phyloP scores from a whole-genome alignment of 2,888 invertebrate species.

The Gonocerus acuteangulatus region DNA sequence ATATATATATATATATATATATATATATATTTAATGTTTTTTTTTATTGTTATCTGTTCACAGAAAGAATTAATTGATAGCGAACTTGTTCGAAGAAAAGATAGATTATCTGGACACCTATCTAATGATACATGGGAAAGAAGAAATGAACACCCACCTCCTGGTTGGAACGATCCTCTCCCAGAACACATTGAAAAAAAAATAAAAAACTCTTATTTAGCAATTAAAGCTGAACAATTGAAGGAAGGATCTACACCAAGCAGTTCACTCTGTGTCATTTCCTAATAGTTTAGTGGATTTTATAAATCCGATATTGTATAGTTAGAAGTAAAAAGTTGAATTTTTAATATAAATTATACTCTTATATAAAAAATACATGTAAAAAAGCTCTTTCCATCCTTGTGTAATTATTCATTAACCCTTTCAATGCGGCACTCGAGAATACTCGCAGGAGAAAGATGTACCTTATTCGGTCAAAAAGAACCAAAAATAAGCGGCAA shows the following conservation, averaged over 20 bases:
- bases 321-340: too few species aligned
- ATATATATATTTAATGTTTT: background rate
- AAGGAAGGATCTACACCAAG: constrained; percentile 42
- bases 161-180: constrained; percentile 71
- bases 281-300: constrained; percentile 16
- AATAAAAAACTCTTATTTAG: constrained; percentile 59
- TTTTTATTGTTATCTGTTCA: background rate
- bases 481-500: too few species aligned
- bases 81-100: constrained; percentile 57
- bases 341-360: too few species aligned
- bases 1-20: too few species aligned
- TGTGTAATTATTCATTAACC: too few species aligned
- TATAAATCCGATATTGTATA: background rate
- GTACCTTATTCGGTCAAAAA: too few species aligned
- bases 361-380: too few species aligned
- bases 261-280: constrained; percentile 25
- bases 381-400: too few species aligned
- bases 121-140: constrained; percentile 73
- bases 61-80: constrained; percentile 61
- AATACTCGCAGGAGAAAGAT: too few species aligned
- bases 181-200: constrained; percentile 66
- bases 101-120: constrained; percentile 59
- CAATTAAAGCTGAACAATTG: constrained; percentile 56
- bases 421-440: too few species aligned
- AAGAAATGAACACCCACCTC: constrained; percentile 59